Evolutionary conservation across 2,797 vertebrate species (phyloP), one percentile per base, ranked within the genome.

Genomic region (Melanotaenia nigrans): DNA sequence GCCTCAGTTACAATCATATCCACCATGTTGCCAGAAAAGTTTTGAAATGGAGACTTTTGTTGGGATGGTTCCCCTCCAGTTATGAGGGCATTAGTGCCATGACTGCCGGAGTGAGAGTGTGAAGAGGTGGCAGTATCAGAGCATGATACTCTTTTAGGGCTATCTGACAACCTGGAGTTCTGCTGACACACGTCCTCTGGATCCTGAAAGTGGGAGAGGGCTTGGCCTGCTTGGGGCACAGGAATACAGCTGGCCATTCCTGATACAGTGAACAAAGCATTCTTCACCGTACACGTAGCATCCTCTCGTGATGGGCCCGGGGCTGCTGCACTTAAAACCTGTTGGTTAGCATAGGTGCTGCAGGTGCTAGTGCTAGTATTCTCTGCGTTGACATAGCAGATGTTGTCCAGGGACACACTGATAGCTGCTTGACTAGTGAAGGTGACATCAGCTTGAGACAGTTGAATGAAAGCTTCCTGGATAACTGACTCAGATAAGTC

Each of bases 401-500:
- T 89, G 71, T 96, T 97, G 89, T 97, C 96, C 79, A 95, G 75
- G 66, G 97, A 99, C 81, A 99, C 93, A 77, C 97, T 98, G 75
- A 98, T 97, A 60, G 98, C 97, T 51, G 97, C 97, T 91, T 97
- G 95, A 24, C 96, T 95, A 0, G 96, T 96, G 79, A 99, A 99
- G 60, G 95, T 92, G 61, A 97, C 95, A 61, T 98, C 96, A 68
- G 94, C 95, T 85, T 99, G 97, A 71, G 98, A 99, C 5, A 99
- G 92, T 75, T 99, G 96, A 84, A 99, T 98, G 86, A 99, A 99
- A 16, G 98, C 98, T 87, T 99, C 98, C 88, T 99, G 98, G 81
- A 99, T 95, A 56, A 99, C 98, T 35, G 98, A 99, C 79, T 99
- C 98, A 2, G 97, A 98, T 64, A 99, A 90, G 85, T 99, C 97